Conservation (phyloP, 2,113 vertebrate species). For the Thermophis baileyi region DNA sequence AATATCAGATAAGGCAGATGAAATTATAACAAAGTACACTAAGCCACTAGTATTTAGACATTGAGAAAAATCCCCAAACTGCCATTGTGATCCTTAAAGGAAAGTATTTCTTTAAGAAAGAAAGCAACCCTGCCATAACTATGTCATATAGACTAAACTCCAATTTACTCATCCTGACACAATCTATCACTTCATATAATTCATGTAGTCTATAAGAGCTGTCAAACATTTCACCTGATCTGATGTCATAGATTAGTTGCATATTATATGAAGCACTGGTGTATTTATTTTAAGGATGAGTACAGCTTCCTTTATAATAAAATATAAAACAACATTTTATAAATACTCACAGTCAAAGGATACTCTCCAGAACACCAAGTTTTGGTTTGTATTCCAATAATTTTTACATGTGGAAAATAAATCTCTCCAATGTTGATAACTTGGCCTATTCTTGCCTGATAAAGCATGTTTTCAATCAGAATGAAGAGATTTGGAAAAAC, state of each 20-base stretch:
- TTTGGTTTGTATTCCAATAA: constrained; percentile 42
- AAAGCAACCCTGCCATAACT: background rate
- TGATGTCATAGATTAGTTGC: background rate
- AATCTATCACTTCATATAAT: background rate
- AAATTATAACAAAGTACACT: background rate
- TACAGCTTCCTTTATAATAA: background rate
- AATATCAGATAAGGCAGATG: background rate
- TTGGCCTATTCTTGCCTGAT: background rate
- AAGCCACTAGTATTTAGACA: background rate
- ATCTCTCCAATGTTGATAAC: constrained; percentile 17
- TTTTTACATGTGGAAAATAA: constrained; percentile 31
- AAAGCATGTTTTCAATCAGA: constrained; percentile 38
- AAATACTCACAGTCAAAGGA: constrained; percentile 42
- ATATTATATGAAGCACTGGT: background rate
- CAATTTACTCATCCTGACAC: background rate
- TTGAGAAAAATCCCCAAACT: background rate
- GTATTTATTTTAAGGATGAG: background rate
- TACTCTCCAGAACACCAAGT: constrained; percentile 42
- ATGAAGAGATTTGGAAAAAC: background rate
- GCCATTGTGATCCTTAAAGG: background rate
- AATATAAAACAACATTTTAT: constrained; percentile 21
- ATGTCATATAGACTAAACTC: background rate
- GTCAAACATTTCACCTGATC: background rate
- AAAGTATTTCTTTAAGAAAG: background rate
- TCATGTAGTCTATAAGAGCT: background rate